Evolutionary conservation across 2,113 vertebrate genomes (phyloP), one percentile per base, ranked within the genome.

Genomic region (Thryonomys swinderianus): DNA sequence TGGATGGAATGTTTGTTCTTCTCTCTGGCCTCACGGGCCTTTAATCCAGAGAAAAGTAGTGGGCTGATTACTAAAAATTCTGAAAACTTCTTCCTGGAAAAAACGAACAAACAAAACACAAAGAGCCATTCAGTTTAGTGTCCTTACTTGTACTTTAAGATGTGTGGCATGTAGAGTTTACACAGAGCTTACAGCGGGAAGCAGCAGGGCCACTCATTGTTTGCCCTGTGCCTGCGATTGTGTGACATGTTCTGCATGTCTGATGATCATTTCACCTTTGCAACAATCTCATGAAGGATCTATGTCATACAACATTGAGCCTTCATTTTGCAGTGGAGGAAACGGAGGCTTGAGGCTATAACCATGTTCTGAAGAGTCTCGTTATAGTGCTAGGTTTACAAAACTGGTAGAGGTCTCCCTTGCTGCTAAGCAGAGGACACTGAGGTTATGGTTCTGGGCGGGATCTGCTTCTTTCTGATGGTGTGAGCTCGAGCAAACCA

Each of bases 1-100:
- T 57, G 42, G 21, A 92, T 85, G 61, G 71, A 90, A 37, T 95
- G 83, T 94, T 96, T 95, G 91, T 93, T 87, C 17, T 3, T 91
- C 1, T 87, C 61, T 91, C 34, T 95, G 82, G 23, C 73, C 61
- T 96, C 6, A 11, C 88, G 87, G 59, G 74, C 8, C 62, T 96
- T 94, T 84, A 74, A 94, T 85, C 51, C 27, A 73, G 23, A 93
- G 66, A 79, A 69, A 94, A 89, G 55, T 87, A 82, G 71, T 85
- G n/a, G 34, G 42, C 57, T 89, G 69, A 87, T 97, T 81, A 45
- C 42, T 51, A 78, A 91, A n/a, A 83, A 89, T 81, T 27, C 61
- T 87, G 27, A 90, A 92, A 84, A 51, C 86, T 87, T 61, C 73
- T 62, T 96, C 13, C 34, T 45, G 80, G 40, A 80, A 42, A n/a